phyloP scores from a whole-genome alignment of 2,888 invertebrate genomes.

The Orthosia cruda region DNA sequence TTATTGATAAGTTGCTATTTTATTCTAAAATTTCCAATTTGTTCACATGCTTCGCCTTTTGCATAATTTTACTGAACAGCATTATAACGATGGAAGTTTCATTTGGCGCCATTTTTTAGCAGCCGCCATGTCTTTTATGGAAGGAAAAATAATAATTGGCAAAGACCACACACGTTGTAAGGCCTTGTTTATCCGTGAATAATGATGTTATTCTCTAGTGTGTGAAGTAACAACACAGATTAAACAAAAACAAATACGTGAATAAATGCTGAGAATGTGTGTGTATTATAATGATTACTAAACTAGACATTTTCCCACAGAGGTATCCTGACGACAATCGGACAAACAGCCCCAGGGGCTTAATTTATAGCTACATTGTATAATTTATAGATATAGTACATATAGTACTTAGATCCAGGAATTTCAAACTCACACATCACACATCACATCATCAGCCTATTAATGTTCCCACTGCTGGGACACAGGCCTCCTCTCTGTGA shows the following conservation, averaged over 20 bases:
- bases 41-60: constrained; percentile 5
- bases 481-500: too few relatives aligned
- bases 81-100: background rate
- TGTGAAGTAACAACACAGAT: constrained; percentile 22
- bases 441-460: too few relatives aligned
- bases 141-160: constrained; percentile 23
- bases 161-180: constrained; percentile 29
- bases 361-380: background rate
- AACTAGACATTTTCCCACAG: constrained; percentile 10
- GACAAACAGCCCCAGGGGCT: background rate
- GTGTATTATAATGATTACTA: constrained; percentile 24
- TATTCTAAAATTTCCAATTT: constrained; percentile 17
- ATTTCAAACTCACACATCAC: background rate
- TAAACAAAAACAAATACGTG: constrained; percentile 2
- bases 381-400: background rate
- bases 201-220: constrained; percentile 1
- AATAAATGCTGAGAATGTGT: constrained; percentile 5
- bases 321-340: background rate
- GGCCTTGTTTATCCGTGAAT: constrained; percentile 5
- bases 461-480: too few relatives aligned
- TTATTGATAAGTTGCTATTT: constrained; percentile 11
- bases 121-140: background rate
- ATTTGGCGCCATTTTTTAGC: constrained; percentile 11
- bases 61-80: constrained; percentile 14
- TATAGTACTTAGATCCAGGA: background rate